A percentile compares a stretch with the other conserved stretches of the same genome.
These are phyloP conservation scores for Lottia gigantea DNA, from an alignment of 2,888 invertebrate species.

Conservation along the genomic window DNA sequence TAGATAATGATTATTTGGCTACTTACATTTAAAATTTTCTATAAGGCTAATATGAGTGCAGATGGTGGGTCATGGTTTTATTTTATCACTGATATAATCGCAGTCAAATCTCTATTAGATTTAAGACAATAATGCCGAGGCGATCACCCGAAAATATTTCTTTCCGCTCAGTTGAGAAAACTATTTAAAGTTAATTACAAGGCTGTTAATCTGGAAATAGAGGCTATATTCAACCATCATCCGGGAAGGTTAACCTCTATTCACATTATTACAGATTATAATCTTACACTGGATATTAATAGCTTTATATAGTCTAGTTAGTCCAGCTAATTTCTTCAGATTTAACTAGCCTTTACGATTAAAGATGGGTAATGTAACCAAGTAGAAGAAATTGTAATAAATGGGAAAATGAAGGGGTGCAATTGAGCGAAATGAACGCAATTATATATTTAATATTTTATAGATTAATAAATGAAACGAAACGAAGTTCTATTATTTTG, in stretches of 20 bases:
- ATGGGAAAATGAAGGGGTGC: neutral
- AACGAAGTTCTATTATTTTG: no score
- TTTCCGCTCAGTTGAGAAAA: conserved; percentile 20
- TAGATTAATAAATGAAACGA: neutral
- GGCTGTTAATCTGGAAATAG: conserved; percentile 22
- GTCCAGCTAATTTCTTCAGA: neutral
- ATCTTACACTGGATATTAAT: conserved; percentile 17
- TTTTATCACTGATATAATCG: no score
- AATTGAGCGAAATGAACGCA: conserved; percentile 6
- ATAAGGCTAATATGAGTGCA: no score
- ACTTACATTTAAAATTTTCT: no score
- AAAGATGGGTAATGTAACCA: neutral
- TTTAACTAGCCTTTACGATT: neutral
- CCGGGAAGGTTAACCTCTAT: neutral
- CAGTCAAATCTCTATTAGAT: conserved; percentile 19
- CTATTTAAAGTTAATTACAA: conserved; percentile 34
- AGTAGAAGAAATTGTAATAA: conserved; percentile 5
- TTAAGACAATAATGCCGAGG: conserved; percentile 18
- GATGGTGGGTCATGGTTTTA: no score
- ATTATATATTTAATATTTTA: conserved; percentile 7
- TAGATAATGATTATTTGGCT: no score
- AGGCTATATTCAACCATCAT: neutral
- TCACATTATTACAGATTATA: neutral
- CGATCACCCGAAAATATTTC: conserved; percentile 1
- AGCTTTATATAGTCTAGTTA: conserved; percentile 20